phyloP scores from a whole-genome alignment of 2,113 vertebrate genomes.

The Murina feae region DNA sequence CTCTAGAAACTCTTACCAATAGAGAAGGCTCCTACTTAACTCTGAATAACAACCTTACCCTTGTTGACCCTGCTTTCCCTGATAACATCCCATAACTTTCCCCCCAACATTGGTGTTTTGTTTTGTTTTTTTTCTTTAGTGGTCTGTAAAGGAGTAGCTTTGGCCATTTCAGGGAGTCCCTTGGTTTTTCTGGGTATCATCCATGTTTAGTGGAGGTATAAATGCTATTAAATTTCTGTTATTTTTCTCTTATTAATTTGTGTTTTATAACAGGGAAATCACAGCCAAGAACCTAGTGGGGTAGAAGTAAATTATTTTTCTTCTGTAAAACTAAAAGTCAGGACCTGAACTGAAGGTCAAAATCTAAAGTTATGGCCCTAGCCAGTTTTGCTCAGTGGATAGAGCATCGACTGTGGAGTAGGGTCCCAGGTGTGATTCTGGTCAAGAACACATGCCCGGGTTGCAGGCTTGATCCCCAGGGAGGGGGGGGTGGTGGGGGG shows the following conservation, averaged over 20 bases:
- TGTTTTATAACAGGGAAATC: background rate
- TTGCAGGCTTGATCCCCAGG: no score
- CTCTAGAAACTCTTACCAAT: background rate
- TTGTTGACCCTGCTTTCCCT: background rate
- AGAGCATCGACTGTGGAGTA: no score
- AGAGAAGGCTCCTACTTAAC: background rate
- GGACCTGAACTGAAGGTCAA: background rate
- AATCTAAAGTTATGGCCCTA: background rate
- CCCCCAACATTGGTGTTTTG: background rate
- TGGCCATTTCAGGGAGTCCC: background rate
- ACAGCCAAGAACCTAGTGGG: background rate
- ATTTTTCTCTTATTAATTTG: background rate
- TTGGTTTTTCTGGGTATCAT: background rate
- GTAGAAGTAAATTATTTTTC: background rate
- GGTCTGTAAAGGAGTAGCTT: background rate
- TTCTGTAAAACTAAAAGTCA: background rate
- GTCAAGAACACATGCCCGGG: no score
- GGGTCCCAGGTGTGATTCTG: no score
- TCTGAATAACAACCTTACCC: background rate
- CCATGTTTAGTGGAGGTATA: background rate
- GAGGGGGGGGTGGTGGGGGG: no score
- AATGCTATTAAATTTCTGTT: background rate
- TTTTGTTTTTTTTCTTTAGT: background rate
- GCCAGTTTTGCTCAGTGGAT: no score
- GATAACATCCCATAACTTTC: background rate